phyloP scores from a whole-genome alignment of 2,113 vertebrate genomes.

The Cacatua alba region DNA sequence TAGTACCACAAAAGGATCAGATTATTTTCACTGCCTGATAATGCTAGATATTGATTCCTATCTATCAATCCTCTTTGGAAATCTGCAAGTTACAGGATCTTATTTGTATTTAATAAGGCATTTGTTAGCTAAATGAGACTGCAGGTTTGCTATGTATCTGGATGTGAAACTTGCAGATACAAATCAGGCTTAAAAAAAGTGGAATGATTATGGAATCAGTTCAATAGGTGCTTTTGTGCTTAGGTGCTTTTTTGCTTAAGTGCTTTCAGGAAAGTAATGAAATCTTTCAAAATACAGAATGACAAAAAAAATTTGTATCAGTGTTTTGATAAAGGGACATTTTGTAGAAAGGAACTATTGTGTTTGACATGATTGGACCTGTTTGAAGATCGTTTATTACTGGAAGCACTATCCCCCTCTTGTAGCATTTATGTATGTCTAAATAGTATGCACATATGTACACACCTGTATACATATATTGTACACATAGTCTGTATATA shows the following conservation, averaged over 20 bases:
- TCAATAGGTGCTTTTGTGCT: neutral
- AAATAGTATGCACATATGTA: too few relatives aligned
- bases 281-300: neutral
- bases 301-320: neutral
- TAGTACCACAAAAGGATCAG: neutral
- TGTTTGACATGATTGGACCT: neutral
- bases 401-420: neutral
- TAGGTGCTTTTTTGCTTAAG: neutral
- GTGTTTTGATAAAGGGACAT: neutral
- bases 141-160: neutral
- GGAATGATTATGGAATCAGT: neutral
- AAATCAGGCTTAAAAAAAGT: neutral
- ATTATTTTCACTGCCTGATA: neutral
- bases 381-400: neutral
- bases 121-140: neutral
- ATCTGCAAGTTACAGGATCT: neutral
- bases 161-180: neutral
- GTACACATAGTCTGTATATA: rapidly evolving
- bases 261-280: neutral
- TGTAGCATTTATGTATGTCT: neutral
- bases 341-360: neutral
- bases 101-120: neutral
- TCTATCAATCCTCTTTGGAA: neutral
- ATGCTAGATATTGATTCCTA: neutral
- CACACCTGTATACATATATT: rapidly evolving